Base-by-base conservation (phyloP, 2,888 invertebrate species). In the Caradrina kadenii region DNA sequence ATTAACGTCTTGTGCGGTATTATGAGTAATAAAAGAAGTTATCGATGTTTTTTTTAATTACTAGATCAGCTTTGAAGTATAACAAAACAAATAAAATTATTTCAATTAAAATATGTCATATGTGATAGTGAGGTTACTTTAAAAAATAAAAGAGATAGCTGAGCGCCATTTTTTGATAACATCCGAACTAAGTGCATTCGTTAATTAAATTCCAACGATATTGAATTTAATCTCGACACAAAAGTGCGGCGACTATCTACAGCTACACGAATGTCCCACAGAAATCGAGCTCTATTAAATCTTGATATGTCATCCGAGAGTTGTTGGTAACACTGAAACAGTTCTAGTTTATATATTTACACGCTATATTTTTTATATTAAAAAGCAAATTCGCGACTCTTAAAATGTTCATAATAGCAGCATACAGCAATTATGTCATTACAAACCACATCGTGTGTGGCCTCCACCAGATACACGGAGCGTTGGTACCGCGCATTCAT, bases 401-500 rank as follows among this genome's bases (percentile, higher is more conserved):
- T 67, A 62, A 69, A 71, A 71, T 69, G 60, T 76, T 69, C 71
- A 71, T 73, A 69, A 76, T 48, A 67, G 49, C 67, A 59, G 66
- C 42, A 35, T 56, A 61, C 63, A 53, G 54, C 72, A 81, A 83
- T 82, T 81, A 73, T 81, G 81, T 81, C 69, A 83, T 83, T 83
- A 83, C 82, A 73, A 67, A 81, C 63, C 69, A 73, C 83, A 68
- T 70, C 82, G 80, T 84, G 83, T 80, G 83, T 83, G 83, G 84
- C 53, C 84, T 55, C 39, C 71, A 71, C 70, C 64, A 52, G 59
- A 73, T 79, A 70, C 50, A 62, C 76, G 21, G 59, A 19, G 56
- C 54, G 67, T 59, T 66, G 62, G 67, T 70, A 73, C 65, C 53
- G 67, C 60, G 73, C 69, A 81, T 83, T 83, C 84, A 83, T 79